Conservation (phyloP, 2,797 vertebrate species). For the Oreortyx pictus region DNA sequence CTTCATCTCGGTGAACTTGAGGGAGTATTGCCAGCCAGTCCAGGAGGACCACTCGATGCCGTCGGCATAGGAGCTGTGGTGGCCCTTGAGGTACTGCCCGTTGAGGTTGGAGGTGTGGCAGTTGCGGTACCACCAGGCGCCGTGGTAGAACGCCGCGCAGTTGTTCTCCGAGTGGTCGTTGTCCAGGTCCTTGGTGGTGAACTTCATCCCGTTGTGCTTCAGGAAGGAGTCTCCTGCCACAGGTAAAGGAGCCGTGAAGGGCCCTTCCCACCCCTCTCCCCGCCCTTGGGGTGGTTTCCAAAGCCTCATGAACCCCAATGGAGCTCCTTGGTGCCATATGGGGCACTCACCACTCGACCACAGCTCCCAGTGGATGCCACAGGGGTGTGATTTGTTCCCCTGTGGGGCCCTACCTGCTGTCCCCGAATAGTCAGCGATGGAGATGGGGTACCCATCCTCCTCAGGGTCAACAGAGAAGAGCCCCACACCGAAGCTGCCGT, state of each 20-base stretch:
- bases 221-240: slow-evolving; percentile 89
- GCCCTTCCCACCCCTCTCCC: background rate
- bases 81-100: slow-evolving; percentile 94
- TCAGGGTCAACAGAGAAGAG: slow-evolving; percentile 95
- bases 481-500: slow-evolving; percentile 91
- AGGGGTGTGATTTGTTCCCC: rapidly evolving
- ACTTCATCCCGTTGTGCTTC: slow-evolving; percentile 97
- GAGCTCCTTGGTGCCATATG: background rate
- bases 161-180: slow-evolving; percentile 98
- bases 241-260: background rate
- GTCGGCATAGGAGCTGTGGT: slow-evolving; percentile 95
- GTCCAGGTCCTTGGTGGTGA: slow-evolving; percentile 97
- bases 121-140: slow-evolving; percentile 99
- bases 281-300: background rate
- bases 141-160: slow-evolving; percentile 96
- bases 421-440: slow-evolving; percentile 90
- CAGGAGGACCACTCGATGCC: slow-evolving; percentile 98
- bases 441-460: slow-evolving; percentile 94
- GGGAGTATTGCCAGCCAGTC: slow-evolving; percentile 99
- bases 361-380: background rate
- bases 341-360: rapidly evolving
- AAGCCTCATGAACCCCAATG: background rate
- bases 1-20: slow-evolving; percentile 98
- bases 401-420: slow-evolving; percentile 85
- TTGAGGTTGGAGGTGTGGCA: slow-evolving; percentile 99